Percentiles rank a stretch among this genome's conserved stretches.
Conservation (phyloP, 2,888 invertebrate species). For the Baccha elongata region DNA sequence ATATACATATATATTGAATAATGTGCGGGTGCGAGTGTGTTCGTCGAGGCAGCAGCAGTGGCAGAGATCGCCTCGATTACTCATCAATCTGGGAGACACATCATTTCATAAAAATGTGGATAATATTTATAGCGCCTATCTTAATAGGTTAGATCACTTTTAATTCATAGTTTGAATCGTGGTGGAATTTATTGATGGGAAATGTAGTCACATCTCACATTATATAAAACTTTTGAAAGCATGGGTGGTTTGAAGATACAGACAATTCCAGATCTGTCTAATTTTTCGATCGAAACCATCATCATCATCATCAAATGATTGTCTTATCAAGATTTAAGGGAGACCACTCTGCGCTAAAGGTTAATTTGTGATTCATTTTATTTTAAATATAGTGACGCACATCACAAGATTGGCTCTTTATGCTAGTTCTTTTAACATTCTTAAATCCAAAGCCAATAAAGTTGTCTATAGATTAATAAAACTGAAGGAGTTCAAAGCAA, state of each 20-base stretch:
- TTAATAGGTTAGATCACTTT: conserved; percentile 65
- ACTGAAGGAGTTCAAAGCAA: too few relatives aligned
- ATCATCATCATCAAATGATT: neutral
- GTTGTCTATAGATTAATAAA: too few relatives aligned
- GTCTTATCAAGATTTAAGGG: conserved; percentile 1
- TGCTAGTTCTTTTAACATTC: too few relatives aligned
- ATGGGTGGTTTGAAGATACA: conserved; percentile 13
- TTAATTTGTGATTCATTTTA: conserved; percentile 3
- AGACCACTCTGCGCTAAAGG: neutral
- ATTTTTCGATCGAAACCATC: neutral
- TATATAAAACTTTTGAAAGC: neutral
- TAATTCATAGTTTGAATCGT: conserved; percentile 36
- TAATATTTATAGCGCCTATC: conserved; percentile 56
- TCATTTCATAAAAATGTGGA: conserved; percentile 75
- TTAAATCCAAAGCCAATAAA: too few relatives aligned
- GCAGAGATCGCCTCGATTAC: conserved; percentile 76
- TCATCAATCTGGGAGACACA: conserved; percentile 81
- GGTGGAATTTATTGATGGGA: conserved; percentile 15
- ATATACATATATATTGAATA: neutral
- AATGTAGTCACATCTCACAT: neutral
- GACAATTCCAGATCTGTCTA: neutral
- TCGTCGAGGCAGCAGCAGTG: conserved; percentile 6
- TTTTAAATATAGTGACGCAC: too few relatives aligned
- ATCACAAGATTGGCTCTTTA: too few relatives aligned
- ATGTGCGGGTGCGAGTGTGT: conserved; percentile 18